Evolutionary conservation across 2,888 invertebrate species (phyloP).

Genomic region (Unio pictorum): DNA sequence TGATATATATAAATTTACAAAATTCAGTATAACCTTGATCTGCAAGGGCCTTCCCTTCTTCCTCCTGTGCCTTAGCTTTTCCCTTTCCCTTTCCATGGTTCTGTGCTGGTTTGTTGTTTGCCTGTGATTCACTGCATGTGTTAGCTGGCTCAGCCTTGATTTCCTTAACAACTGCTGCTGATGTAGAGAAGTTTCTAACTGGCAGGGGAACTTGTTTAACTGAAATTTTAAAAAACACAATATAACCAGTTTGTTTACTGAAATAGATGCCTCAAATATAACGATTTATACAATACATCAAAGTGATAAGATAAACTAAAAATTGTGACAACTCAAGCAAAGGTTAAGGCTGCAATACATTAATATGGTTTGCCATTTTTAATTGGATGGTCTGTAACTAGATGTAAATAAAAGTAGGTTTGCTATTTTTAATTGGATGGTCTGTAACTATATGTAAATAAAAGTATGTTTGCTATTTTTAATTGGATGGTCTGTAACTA

Average conservation of each 20-base stretch:
- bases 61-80: conserved; percentile 13
- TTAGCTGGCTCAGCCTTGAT: conserved; percentile 7
- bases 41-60: conserved; percentile 23
- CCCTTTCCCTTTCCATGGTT: conserved; percentile 5
- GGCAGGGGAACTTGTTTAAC: conserved; percentile 56
- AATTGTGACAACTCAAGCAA: too few species aligned
- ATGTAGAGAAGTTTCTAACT: conserved; percentile 17
- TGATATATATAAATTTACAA: background rate
- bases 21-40: conserved; percentile 11
- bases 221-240: conserved; percentile 18
- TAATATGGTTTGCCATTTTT: too few species aligned
- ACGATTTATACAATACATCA: background rate
- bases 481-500: too few species aligned
- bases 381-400: too few species aligned
- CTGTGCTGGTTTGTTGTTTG: conserved; percentile 1
- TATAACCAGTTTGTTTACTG: background rate
- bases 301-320: too few species aligned
- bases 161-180: conserved; percentile 1
- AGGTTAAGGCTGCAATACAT: too few species aligned
- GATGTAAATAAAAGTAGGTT: too few species aligned
- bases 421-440: too few species aligned
- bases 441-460: too few species aligned
- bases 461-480: too few species aligned
- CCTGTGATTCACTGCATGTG: conserved; percentile 5
- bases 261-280: background rate